Percentiles rank a stretch among this genome's conserved stretches.
Conservation (phyloP, 2,113 vertebrate genomes). For the Ictidomys tridecemlineatus region DNA sequence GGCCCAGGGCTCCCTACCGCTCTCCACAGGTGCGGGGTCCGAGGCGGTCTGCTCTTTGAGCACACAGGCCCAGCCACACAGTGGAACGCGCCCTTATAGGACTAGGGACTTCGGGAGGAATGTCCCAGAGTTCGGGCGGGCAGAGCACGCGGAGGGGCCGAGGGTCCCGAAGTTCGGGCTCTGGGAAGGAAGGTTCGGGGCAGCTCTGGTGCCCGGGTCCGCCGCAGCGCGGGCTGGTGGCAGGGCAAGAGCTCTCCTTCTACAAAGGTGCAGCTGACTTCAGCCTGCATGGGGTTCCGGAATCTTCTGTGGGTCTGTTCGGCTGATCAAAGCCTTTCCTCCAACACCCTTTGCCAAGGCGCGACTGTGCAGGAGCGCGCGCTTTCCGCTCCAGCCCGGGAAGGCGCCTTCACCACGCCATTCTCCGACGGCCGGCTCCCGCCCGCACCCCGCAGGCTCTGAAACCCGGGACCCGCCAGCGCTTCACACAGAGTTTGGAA, state of each 20-base stretch:
- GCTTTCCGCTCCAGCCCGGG: background rate
- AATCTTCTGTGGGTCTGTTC: background rate
- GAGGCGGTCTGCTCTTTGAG: background rate
- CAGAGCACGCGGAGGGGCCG: no score
- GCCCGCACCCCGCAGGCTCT: background rate
- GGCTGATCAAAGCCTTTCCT: background rate
- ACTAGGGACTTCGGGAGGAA: background rate
- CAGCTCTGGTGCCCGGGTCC: no score
- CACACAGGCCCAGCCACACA: background rate
- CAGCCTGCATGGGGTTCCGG: background rate
- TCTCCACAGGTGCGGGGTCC: no score
- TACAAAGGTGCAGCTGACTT: background rate
- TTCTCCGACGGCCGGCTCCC: background rate
- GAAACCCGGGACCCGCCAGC: background rate
- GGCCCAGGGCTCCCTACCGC: background rate
- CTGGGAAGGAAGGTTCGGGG: no score
- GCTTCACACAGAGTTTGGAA: background rate
- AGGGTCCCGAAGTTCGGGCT: background rate
- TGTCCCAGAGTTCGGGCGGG: background rate
- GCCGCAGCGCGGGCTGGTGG: background rate
- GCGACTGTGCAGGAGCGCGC: background rate
- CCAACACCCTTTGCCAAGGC: background rate
- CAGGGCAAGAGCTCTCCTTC: background rate
- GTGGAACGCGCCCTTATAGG: no score
- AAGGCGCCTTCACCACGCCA: background rate